These are phyloP conservation scores for Aspidiotus rigidus DNA, from an alignment of 2,888 invertebrate genomes.

Conservation along the genomic window DNA sequence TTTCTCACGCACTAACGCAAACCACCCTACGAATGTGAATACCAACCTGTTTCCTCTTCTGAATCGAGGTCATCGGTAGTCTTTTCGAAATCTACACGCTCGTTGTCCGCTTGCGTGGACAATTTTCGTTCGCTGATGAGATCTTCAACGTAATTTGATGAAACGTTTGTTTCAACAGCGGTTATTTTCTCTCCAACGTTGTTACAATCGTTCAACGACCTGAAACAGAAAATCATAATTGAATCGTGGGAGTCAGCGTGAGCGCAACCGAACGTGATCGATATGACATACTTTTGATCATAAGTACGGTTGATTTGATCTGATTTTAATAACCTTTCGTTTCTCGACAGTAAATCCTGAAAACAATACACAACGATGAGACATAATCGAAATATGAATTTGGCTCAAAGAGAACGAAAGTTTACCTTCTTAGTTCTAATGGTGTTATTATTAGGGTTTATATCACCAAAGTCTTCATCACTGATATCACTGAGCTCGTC, in stretches of 20 bases:
- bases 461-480: constrained; percentile 29
- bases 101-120: constrained; percentile 6
- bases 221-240: too few relatives aligned
- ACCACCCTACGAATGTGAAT: background rate
- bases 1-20: too few relatives aligned
- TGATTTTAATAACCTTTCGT: background rate
- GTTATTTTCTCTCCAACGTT: too few relatives aligned
- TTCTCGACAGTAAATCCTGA: constrained; percentile 1
- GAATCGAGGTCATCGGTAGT: constrained; percentile 19
- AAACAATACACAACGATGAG: background rate
- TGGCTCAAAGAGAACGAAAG: background rate
- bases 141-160: constrained; percentile 12
- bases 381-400: constrained; percentile 1
- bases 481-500: constrained; percentile 32
- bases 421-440: constrained; percentile 21
- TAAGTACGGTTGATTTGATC: background rate
- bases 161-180: too few relatives aligned
- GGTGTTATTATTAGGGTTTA: constrained; percentile 12
- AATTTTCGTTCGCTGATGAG: constrained; percentile 1
- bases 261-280: too few relatives aligned
- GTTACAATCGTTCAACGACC: too few relatives aligned
- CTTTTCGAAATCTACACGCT: constrained; percentile 23
- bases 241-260: too few relatives aligned
- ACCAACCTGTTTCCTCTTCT: constrained; percentile 26
- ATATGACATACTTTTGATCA: background rate